Conservation (phyloP, 2,888 invertebrate genomes). For the Patella pellucida region DNA sequence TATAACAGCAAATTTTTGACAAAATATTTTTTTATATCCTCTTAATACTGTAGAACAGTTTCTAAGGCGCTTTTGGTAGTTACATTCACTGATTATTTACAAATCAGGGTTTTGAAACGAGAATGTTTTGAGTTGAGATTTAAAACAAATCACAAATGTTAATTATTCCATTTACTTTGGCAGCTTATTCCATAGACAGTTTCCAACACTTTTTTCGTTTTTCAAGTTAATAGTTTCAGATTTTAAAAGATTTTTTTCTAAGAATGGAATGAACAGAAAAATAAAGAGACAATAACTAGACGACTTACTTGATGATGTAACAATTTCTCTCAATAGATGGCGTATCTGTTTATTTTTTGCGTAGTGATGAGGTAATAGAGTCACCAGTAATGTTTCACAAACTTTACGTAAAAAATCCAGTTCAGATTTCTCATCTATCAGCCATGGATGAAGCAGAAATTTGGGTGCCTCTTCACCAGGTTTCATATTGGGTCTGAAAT, state of each 20-base stretch:
- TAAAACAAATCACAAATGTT: too few relatives aligned
- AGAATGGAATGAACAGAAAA: too few relatives aligned
- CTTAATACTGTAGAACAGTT: not conserved
- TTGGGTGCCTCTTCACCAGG: slow-evolving; percentile 28
- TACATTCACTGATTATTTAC: too few relatives aligned
- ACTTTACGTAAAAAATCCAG: slow-evolving; percentile 85
- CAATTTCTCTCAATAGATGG: slow-evolving; percentile 85
- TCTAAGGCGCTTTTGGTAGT: too few relatives aligned
- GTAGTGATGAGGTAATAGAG: slow-evolving; percentile 86
- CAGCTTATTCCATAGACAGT: too few relatives aligned
- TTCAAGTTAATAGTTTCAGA: too few relatives aligned
- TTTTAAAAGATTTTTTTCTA: too few relatives aligned
- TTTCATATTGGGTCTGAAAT: slow-evolving; percentile 4
- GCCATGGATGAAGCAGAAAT: slow-evolving; percentile 75
- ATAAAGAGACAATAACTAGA: too few relatives aligned
- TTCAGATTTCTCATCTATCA: slow-evolving; percentile 82
- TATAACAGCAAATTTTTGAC: not conserved
- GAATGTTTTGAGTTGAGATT: too few relatives aligned
- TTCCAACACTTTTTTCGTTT: too few relatives aligned
- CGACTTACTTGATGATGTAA: slow-evolving; percentile 81
- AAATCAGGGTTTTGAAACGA: too few relatives aligned
- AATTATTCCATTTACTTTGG: not conserved
- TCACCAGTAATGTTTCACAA: slow-evolving; percentile 85
- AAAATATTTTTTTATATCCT: not conserved
- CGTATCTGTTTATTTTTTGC: slow-evolving; percentile 81